Evolutionary conservation across 35 echinoderm and acorn worm species (phyloP).

Genomic region (Apostichopus parvimensis): DNA sequence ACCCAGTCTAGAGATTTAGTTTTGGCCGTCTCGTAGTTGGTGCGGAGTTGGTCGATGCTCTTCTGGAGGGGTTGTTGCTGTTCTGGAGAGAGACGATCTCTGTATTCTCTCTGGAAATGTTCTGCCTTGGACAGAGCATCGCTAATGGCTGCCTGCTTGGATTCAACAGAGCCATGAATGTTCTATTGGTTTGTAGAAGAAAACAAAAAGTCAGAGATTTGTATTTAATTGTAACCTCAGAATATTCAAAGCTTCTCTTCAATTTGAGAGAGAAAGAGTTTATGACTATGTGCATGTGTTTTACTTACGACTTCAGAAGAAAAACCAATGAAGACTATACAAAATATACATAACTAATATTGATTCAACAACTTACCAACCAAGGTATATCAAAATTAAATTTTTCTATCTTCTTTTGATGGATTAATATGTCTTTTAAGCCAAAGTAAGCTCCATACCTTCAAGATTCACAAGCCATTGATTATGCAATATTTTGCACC

Average conservation of each 20-base stretch:
- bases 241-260: background rate
- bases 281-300: no score
- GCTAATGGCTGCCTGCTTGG: conserved; percentile 81
- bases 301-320: no score
- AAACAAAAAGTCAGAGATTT: no score
- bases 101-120: conserved; percentile 83
- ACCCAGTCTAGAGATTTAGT: conserved; percentile 78
- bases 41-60: conserved; percentile 72
- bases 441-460: no score
- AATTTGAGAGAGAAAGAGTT: background rate
- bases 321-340: no score
- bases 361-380: no score
- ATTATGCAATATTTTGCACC: no score
- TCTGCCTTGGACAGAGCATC: conserved; percentile 81
- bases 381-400: no score
- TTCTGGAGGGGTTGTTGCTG: conserved; percentile 77
- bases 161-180: conserved; percentile 59
- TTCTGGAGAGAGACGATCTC: conserved; percentile 72
- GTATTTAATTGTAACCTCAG: background rate
- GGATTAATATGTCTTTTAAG: no score
- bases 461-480: no score
- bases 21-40: conserved; percentile 67
- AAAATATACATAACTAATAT: no score
- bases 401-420: no score
- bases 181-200: conserved; percentile 7